Conservation (phyloP, 2,888 invertebrate genomes). For the Alloplasta piceator region DNA sequence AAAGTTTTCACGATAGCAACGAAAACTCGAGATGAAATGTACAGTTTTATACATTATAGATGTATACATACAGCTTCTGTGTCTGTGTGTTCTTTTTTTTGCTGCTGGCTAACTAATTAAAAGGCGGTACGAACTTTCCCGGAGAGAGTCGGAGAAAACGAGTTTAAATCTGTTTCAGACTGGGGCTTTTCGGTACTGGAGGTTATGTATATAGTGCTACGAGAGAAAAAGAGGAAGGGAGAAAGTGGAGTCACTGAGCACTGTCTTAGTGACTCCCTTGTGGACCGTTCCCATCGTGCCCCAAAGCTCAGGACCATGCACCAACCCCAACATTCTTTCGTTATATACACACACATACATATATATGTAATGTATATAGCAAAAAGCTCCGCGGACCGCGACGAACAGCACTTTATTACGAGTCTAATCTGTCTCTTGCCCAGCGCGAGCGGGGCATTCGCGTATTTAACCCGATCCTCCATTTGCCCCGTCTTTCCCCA, state of each 20-base stretch:
- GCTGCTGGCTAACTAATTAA: conserved; percentile 79
- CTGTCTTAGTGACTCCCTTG: conserved; percentile 82
- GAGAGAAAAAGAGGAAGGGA: conserved; percentile 22
- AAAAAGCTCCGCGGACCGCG: conserved; percentile 71
- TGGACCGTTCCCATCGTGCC: conserved; percentile 80
- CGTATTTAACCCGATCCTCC: conserved; percentile 74
- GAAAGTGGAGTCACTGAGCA: conserved; percentile 66
- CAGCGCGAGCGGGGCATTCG: conserved; percentile 65
- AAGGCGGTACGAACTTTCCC: conserved; percentile 80
- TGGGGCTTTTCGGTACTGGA: conserved; percentile 74
- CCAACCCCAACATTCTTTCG: conserved; percentile 19
- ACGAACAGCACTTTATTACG: conserved; percentile 80
- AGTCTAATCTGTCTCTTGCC: conserved; percentile 81
- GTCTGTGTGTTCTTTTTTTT: conserved; percentile 25
- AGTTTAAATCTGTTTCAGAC: conserved; percentile 83
- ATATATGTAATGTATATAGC: conserved; percentile 28
- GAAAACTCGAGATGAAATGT: conserved; percentile 51
- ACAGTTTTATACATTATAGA: not conserved
- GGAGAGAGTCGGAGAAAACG: conserved; percentile 78
- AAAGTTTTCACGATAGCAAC: conserved; percentile 50
- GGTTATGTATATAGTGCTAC: conserved; percentile 27
- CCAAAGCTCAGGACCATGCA: conserved; percentile 48
- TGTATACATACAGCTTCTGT: too few relatives aligned
- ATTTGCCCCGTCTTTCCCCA: conserved; percentile 10
- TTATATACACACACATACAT: not conserved